These are phyloP conservation scores for Chamaetylas fuelleborni DNA, from an alignment of 2,113 vertebrate species.

Conservation along the genomic window DNA sequence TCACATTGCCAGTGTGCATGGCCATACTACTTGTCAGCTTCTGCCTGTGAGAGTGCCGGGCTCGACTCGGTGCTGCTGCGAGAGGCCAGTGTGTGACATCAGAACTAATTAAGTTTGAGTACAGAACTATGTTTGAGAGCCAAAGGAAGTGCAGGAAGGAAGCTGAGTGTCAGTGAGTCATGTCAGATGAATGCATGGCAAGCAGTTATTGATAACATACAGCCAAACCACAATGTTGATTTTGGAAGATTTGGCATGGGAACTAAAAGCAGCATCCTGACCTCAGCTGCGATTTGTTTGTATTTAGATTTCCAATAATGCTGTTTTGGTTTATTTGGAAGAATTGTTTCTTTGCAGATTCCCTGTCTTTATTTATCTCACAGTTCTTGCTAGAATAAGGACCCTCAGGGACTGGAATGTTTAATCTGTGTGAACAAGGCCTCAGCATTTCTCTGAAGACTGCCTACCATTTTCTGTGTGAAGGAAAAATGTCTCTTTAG, in stretches of 20 bases:
- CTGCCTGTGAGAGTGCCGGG: not conserved
- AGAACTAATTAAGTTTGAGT: conserved; percentile 26
- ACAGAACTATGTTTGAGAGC: conserved; percentile 30
- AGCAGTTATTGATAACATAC: conserved; percentile 64
- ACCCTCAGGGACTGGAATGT: not conserved
- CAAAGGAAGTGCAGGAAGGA: conserved; percentile 72
- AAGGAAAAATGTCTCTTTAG: conserved; percentile 57
- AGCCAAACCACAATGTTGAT: conserved; percentile 73
- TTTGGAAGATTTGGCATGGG: conserved; percentile 75
- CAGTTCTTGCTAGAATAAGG: conserved; percentile 15
- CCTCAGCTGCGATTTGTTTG: conserved; percentile 48
- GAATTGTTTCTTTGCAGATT: conserved; percentile 11
- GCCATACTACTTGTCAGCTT: not conserved
- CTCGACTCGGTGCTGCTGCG: not conserved
- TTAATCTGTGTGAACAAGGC: conserved; percentile 34
- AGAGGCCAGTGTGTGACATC: conserved; percentile 37
- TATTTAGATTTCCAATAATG: conserved; percentile 54
- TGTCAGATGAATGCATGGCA: conserved; percentile 60
- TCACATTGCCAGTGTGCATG: not conserved
- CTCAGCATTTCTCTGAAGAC: conserved; percentile 51
- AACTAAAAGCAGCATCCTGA: conserved; percentile 62
- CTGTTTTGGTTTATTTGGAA: conserved; percentile 19
- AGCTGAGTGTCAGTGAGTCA: conserved; percentile 73
- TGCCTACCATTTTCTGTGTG: conserved; percentile 53
- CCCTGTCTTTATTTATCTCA: conserved; percentile 49